phyloP scores from a whole-genome alignment of 2,113 vertebrate genomes.

The Nothocercus nigrocapillus region DNA sequence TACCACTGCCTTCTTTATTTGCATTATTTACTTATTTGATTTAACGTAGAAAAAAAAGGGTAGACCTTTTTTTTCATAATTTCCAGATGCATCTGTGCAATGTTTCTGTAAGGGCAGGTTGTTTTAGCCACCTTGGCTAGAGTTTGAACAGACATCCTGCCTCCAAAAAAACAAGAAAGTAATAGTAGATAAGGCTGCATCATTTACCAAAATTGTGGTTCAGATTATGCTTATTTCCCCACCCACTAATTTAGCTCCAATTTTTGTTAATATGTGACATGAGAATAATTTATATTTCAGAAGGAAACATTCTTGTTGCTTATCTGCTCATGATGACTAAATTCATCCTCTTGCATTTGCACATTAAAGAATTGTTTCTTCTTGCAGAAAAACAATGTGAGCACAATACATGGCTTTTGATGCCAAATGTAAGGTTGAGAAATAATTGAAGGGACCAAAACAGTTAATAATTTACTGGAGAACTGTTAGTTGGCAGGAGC shows the following conservation, averaged over 20 bases:
- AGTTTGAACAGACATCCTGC: background rate
- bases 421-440: background rate
- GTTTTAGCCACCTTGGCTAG: background rate
- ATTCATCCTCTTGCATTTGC: conserved; percentile 26
- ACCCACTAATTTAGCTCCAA: background rate
- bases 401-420: conserved; percentile 21
- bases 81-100: background rate
- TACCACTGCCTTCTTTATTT: conserved; percentile 15
- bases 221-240: background rate
- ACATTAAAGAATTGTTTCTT: conserved; percentile 59
- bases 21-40: background rate
- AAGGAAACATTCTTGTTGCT: background rate
- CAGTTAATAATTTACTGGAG: background rate
- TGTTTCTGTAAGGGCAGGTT: background rate
- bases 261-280: background rate
- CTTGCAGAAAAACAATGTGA: conserved; percentile 36
- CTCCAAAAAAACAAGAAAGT: background rate
- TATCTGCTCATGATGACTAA: background rate
- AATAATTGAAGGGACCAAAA: conserved; percentile 21
- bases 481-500: background rate
- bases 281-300: background rate
- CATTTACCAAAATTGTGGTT: background rate
- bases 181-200: background rate
- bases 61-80: background rate
- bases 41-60: too few relatives aligned